Evolutionary conservation across 2,113 vertebrate species (phyloP).

Genomic region (Illadopsis cleaveri): DNA sequence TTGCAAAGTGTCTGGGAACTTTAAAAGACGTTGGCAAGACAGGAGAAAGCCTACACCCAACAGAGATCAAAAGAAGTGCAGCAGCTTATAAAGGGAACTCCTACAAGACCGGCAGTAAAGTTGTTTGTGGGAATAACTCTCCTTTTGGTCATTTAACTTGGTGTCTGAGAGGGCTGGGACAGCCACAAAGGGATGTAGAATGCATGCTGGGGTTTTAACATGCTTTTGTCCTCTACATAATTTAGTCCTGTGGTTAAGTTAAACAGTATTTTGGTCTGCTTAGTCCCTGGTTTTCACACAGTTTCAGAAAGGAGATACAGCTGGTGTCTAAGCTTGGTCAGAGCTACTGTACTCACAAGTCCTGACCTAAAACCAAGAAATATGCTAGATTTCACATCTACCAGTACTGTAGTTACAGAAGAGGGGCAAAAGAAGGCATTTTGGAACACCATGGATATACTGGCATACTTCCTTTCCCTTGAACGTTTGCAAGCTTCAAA

Average conservation of each 20-base stretch:
- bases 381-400: background rate
- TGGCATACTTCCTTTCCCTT: no score
- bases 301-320: background rate
- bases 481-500: no score
- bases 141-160: slow-evolving; percentile 16
- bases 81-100: background rate
- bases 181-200: background rate
- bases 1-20: background rate
- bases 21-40: background rate
- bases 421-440: background rate
- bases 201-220: background rate
- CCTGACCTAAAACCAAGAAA: background rate
- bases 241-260: slow-evolving; percentile 18
- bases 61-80: slow-evolving; percentile 21
- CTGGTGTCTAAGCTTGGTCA: background rate
- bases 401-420: background rate
- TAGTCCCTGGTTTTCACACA: slow-evolving; percentile 6
- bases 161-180: background rate
- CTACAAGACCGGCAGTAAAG: background rate
- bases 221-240: background rate
- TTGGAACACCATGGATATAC: background rate
- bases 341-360: background rate
- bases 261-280: background rate
- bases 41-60: background rate
- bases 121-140: background rate